Percentiles rank a stretch among this genome's conserved stretches.
These are phyloP conservation scores for Emys orbicularis DNA, from an alignment of 2,797 vertebrate species.

Conservation along the genomic window DNA sequence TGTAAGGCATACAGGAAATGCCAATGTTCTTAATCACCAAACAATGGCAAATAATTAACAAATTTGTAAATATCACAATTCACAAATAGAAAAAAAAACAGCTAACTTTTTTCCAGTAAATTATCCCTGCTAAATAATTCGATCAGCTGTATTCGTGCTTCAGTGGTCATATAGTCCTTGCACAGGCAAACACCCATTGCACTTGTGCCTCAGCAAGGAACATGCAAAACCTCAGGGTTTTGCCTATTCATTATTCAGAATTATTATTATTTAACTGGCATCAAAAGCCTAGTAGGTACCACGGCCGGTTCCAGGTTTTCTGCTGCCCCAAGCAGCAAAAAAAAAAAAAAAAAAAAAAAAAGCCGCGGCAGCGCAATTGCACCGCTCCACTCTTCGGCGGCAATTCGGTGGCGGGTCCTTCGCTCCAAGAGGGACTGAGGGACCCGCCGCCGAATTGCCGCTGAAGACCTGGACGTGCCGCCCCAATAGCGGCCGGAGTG, in stretches of 20 bases:
- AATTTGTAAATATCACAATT: conserved; percentile 45
- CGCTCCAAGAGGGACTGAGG: too few species aligned
- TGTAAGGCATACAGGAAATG: not conserved
- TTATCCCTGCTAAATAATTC: conserved; percentile 32
- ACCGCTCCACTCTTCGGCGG: too few species aligned
- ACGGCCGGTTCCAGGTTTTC: too few species aligned
- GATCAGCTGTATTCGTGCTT: not conserved
- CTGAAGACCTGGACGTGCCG: too few species aligned
- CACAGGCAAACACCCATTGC: not conserved
- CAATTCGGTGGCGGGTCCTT: too few species aligned
- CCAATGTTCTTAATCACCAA: conserved; percentile 59
- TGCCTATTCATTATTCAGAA: not conserved
- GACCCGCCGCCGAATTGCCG: too few species aligned
- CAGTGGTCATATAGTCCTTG: not conserved
- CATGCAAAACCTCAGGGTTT: not conserved
- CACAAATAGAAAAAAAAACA: not conserved
- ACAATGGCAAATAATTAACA: conserved; percentile 43
- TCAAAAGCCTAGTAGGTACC: not conserved
- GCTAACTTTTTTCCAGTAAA: conserved; percentile 42
- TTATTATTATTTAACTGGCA: not conserved
- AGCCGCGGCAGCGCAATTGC: too few species aligned
- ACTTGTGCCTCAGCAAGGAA: not conserved
- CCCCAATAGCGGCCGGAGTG: too few species aligned
- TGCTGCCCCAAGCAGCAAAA: too few species aligned
- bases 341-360: too few species aligned